Evolutionary conservation across 2,113 vertebrate genomes (phyloP).

Genomic region (Chionodraco myersi): DNA sequence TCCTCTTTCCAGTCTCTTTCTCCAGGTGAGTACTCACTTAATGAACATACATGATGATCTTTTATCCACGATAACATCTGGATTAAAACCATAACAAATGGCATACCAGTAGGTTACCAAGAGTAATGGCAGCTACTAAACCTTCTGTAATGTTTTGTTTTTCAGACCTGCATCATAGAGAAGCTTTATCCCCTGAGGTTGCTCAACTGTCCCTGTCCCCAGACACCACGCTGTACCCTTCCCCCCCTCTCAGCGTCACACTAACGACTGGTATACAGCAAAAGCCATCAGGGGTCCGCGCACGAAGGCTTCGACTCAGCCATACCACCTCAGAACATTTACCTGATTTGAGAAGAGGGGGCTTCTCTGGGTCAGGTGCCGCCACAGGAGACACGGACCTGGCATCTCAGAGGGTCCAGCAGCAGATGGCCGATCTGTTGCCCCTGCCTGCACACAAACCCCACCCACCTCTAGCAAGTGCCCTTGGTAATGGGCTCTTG

Average conservation of each 20-base stretch:
- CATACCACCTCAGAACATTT: slow-evolving; percentile 44
- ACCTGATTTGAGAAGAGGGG: slow-evolving; percentile 24
- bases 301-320: slow-evolving; percentile 74
- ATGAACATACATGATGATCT: not conserved
- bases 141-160: slow-evolving; percentile 11
- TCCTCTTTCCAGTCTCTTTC: slow-evolving; percentile 72
- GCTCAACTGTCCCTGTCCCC: slow-evolving; percentile 62
- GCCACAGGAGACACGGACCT: not conserved
- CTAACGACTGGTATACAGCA: slow-evolving; percentile 24
- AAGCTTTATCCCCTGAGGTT: slow-evolving; percentile 28
- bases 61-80: not conserved
- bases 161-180: slow-evolving; percentile 51
- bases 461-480: slow-evolving; percentile 36
- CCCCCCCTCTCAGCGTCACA: slow-evolving; percentile 67
- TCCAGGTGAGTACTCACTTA: slow-evolving; percentile 55
- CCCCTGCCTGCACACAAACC: slow-evolving; percentile 22
- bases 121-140: not conserved
- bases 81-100: not conserved
- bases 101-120: not conserved
- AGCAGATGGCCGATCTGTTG: slow-evolving; percentile 1
- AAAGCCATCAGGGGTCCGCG: slow-evolving; percentile 57
- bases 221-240: slow-evolving; percentile 76
- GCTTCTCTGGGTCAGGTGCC: slow-evolving; percentile 29
- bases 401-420: slow-evolving; percentile 13
- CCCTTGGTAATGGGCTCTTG: not conserved